Percentiles rank a stretch among this genome's conserved stretches.
These are phyloP conservation scores for Athene cunicularia DNA, from an alignment of 2,113 vertebrate species.

Conservation along the genomic window DNA sequence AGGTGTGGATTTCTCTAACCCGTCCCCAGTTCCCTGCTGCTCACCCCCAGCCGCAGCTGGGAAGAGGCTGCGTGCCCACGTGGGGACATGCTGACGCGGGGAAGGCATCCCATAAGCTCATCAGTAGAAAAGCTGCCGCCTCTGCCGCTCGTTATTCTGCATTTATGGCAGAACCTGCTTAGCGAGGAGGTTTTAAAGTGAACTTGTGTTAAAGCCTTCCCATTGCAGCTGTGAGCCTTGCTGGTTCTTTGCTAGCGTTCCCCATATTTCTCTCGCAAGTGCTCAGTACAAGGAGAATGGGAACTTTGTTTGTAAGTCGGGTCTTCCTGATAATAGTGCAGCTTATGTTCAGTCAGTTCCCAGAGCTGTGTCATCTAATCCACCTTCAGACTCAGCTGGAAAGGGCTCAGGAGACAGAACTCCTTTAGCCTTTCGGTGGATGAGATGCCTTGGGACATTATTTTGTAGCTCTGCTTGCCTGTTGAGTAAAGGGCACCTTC, in stretches of 20 bases:
- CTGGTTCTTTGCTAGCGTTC: accelerated
- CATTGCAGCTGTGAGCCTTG: neutral
- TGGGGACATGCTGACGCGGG: neutral
- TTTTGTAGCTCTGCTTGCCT: neutral
- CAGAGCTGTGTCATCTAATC: neutral
- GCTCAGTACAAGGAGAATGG: accelerated
- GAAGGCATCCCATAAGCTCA: neutral
- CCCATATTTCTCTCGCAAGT: neutral
- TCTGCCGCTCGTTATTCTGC: neutral
- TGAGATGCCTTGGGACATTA: neutral
- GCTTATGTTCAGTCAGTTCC: neutral
- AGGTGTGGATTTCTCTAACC: neutral
- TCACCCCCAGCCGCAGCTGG: neutral
- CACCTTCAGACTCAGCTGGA: neutral
- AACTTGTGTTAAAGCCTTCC: neutral
- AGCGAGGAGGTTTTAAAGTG: neutral
- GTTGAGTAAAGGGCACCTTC: neutral
- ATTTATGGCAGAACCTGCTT: neutral
- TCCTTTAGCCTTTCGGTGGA: neutral
- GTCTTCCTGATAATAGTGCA: neutral
- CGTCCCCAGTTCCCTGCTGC: neutral
- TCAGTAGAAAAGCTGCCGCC: neutral
- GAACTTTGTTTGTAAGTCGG: neutral
- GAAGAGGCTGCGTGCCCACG: neutral
- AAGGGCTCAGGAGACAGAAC: neutral